Conservation (phyloP, 2,113 vertebrate genomes). For the Neotragus moschatus region DNA sequence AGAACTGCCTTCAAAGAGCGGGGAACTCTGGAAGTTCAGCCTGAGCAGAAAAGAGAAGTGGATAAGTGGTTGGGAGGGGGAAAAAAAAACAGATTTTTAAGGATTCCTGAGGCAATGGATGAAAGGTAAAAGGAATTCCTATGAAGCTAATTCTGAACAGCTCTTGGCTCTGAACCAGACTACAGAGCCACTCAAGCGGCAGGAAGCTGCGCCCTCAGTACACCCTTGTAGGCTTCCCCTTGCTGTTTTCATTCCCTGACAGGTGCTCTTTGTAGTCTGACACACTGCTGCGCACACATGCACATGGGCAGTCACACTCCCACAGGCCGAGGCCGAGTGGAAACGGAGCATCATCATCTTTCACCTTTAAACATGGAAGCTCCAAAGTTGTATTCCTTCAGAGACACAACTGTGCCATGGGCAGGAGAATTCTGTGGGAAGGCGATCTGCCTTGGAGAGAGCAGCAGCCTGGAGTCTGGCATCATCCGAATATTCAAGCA, state of each 20-base stretch:
- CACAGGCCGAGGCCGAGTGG: background rate
- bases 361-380: background rate
- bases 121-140: background rate
- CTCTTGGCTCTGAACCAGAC: background rate
- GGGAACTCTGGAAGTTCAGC: background rate
- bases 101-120: background rate
- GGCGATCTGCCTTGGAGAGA: background rate
- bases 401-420: background rate
- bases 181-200: background rate
- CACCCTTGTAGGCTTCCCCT: background rate
- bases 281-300: accelerated
- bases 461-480: background rate
- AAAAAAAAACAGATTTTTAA: background rate
- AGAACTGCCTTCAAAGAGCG: background rate
- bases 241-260: background rate
- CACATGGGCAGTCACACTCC: background rate
- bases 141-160: background rate
- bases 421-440: background rate
- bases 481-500: background rate
- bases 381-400: background rate
- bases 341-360: background rate
- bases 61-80: background rate
- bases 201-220: background rate
- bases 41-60: background rate
- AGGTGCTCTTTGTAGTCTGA: background rate